Conservation (phyloP, 2,113 vertebrate genomes). For the Poecile atricapillus region DNA sequence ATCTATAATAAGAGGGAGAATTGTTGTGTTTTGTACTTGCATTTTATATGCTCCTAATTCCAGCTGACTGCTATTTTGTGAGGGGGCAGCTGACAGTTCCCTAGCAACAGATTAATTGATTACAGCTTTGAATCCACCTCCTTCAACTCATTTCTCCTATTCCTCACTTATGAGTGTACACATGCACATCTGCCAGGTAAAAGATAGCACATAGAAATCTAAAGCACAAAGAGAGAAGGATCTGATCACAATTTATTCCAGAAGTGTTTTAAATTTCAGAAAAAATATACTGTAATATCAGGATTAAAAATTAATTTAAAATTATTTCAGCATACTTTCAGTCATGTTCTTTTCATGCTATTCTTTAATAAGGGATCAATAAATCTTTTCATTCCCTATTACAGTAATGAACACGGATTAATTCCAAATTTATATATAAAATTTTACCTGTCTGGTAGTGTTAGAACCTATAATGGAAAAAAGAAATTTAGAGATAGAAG, state of each 20-base stretch:
- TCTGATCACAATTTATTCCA: neutral
- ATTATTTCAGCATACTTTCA: neutral
- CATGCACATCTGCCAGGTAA: neutral
- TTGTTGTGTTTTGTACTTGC: neutral
- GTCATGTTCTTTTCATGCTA: neutral
- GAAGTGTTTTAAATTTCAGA: neutral
- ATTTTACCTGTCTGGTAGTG: neutral
- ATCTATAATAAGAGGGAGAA: neutral
- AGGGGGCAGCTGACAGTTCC: neutral
- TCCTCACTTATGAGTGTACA: neutral
- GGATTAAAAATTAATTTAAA: neutral
- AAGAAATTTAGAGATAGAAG: neutral
- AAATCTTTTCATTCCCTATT: neutral
- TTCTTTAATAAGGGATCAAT: neutral
- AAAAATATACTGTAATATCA: neutral
- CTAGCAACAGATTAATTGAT: constrained; percentile 38
- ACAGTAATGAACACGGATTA: neutral
- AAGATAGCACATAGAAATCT: neutral
- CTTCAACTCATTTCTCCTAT: neutral
- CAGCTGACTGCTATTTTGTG: neutral
- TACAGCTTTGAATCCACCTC: constrained; percentile 1
- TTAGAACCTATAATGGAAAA: neutral
- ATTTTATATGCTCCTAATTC: neutral
- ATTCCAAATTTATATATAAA: neutral
- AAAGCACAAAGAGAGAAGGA: neutral